A percentile compares a stretch with the other conserved stretches of the same genome.
These are phyloP conservation scores for Cheirogaleus medius DNA, from an alignment of 2,113 vertebrate species.

Conservation along the genomic window DNA sequence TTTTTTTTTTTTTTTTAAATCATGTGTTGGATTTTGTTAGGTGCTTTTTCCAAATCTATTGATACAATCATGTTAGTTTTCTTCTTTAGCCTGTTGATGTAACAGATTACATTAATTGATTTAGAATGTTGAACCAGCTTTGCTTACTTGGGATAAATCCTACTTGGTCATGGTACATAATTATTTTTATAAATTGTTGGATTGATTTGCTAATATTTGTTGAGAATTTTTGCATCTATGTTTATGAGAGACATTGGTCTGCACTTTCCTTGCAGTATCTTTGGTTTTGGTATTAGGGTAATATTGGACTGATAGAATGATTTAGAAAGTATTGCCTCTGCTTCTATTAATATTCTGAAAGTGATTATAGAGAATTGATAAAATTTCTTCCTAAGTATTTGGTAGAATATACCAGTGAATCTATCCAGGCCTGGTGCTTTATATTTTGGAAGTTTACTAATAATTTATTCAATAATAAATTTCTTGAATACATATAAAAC, in stretches of 20 bases:
- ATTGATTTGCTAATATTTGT: neutral
- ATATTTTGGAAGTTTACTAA: neutral
- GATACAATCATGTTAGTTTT: neutral
- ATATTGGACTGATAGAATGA: too few species aligned
- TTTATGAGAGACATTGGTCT: too few species aligned
- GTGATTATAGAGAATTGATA: too few species aligned
- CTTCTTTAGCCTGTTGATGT: neutral
- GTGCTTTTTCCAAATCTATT: neutral
- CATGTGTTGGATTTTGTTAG: neutral
- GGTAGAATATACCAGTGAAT: neutral
- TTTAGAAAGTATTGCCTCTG: too few species aligned
- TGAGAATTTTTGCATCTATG: neutral
- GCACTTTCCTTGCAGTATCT: too few species aligned
- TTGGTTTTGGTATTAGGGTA: too few species aligned
- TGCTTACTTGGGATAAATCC: neutral
- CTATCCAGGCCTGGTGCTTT: neutral
- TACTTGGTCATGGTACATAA: neutral
- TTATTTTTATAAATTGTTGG: neutral
- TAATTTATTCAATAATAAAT: neutral
- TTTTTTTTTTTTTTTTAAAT: neutral
- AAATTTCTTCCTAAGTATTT: too few species aligned
- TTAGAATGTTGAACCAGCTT: neutral
- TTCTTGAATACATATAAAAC: neutral
- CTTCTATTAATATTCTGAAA: too few species aligned
- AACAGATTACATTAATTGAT: neutral